phyloP scores from a whole-genome alignment of 2,888 invertebrate genomes.

The Cordylochernes scorpioides region DNA sequence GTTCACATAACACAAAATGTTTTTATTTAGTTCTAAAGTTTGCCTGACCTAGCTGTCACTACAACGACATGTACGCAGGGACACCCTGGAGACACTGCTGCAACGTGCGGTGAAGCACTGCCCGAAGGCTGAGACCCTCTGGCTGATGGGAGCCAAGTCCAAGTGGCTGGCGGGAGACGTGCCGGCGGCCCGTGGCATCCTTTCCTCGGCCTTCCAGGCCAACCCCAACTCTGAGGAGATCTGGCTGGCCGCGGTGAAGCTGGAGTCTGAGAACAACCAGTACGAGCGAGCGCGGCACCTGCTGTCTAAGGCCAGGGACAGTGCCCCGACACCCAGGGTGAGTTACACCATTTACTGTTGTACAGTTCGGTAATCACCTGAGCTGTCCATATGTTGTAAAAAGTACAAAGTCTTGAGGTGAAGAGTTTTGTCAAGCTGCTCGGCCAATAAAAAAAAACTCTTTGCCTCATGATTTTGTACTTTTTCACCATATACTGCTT shows the following conservation, averaged over 20 bases:
- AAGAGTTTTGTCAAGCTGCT: no score
- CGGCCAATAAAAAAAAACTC: no score
- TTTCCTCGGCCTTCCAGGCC: slow-evolving; percentile 83
- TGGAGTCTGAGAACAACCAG: slow-evolving; percentile 93
- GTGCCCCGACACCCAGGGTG: slow-evolving; percentile 68
- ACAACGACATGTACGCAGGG: no score
- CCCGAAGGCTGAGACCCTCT: slow-evolving; percentile 85
- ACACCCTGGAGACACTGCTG: slow-evolving; percentile 61
- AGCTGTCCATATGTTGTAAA: no score
- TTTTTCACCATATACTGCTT: no score
- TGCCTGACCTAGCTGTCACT: no score
- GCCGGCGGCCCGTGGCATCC: slow-evolving; percentile 74
- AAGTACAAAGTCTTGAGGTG: no score
- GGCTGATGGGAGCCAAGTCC: slow-evolving; percentile 98
- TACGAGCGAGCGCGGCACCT: slow-evolving; percentile 73
- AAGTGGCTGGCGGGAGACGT: slow-evolving; percentile 95
- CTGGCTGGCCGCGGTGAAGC: slow-evolving; percentile 95
- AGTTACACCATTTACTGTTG: slow-evolving; percentile 1
- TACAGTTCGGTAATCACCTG: not conserved
- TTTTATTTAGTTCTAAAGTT: no score
- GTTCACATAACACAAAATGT: no score
- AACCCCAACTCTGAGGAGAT: slow-evolving; percentile 99
- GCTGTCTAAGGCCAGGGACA: slow-evolving; percentile 68
- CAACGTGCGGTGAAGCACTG: slow-evolving; percentile 87
- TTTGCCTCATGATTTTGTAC: no score